Evolutionary conservation across 2,888 invertebrate genomes (phyloP).

Genomic region (Colletes collaris): DNA sequence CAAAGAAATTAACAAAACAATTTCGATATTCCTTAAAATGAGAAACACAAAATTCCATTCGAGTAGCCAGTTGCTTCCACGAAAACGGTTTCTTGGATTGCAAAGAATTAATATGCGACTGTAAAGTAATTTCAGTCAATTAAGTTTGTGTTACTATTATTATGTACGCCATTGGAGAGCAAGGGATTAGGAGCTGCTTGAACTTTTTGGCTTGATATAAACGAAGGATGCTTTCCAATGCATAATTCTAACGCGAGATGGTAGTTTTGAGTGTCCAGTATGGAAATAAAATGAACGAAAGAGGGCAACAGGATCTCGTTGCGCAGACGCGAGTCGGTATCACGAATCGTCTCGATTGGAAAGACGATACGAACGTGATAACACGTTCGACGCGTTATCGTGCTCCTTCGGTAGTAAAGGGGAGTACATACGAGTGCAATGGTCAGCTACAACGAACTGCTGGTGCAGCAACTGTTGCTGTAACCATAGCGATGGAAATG

Average conservation of each 20-base stretch:
- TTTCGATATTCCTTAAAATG: too few relatives aligned
- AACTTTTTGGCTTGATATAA: too few relatives aligned
- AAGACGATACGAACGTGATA: conserved; percentile 71
- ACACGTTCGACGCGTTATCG: conserved; percentile 69
- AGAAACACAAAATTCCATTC: too few relatives aligned
- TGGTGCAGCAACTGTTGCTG: conserved; percentile 31
- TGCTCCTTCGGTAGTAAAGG: conserved; percentile 52
- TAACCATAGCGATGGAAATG: conserved; percentile 49
- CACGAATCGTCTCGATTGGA: conserved; percentile 63
- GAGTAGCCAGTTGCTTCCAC: too few relatives aligned
- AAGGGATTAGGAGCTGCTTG: too few relatives aligned
- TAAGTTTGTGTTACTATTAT: too few relatives aligned
- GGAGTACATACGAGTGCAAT: conserved; percentile 31
- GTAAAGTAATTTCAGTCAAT: too few relatives aligned
- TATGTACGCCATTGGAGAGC: too few relatives aligned
- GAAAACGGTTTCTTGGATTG: too few relatives aligned
- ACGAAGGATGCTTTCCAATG: too few relatives aligned
- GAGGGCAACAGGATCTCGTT: conserved; percentile 17
- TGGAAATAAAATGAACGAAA: neutral
- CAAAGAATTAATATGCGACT: too few relatives aligned
- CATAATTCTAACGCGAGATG: neutral
- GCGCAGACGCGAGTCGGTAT: conserved; percentile 39
- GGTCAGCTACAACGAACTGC: conserved; percentile 48
- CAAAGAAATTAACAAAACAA: too few relatives aligned
- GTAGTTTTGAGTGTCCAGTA: neutral